Evolutionary conservation across 2,113 vertebrate species (phyloP).

Genomic region (Entelurus aequoreus): DNA sequence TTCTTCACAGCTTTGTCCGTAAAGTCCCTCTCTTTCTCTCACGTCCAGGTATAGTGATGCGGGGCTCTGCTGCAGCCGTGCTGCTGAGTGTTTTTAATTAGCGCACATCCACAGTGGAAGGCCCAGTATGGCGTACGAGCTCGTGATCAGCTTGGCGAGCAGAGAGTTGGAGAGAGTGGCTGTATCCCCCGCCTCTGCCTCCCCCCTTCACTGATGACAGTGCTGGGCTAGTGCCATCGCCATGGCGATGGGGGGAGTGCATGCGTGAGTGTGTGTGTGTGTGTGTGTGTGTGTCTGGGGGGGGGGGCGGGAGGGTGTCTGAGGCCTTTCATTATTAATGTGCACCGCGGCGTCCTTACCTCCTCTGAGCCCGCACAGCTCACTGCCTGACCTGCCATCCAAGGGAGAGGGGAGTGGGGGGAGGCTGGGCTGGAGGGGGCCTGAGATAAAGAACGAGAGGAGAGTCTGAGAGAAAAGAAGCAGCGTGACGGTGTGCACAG

Average conservation of each 20-base stretch:
- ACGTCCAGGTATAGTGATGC: conserved; percentile 55
- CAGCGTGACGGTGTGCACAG: conserved; percentile 20
- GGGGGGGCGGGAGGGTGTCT: conserved; percentile 51
- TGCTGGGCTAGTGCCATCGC: conserved; percentile 77
- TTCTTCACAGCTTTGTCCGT: conserved; percentile 23
- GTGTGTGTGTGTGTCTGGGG: conserved; percentile 27
- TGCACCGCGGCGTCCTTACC: conserved; percentile 76
- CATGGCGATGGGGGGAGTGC: conserved; percentile 70
- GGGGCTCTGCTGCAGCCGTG: conserved; percentile 57
- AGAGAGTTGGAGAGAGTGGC: conserved; percentile 52
- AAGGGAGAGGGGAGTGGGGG: conserved; percentile 50
- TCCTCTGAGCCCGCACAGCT: conserved; percentile 76
- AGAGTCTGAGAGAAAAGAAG: conserved; percentile 50
- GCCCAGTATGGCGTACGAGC: conserved; percentile 64
- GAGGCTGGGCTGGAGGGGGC: conserved; percentile 12
- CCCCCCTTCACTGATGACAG: conserved; percentile 70
- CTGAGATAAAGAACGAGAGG: conserved; percentile 62
- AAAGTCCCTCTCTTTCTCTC: conserved; percentile 12
- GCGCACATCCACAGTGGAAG: conserved; percentile 57
- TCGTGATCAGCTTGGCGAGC: conserved; percentile 67
- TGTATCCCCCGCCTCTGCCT: conserved; percentile 54
- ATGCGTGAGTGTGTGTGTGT: conserved; percentile 22
- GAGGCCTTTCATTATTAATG: conserved; percentile 82
- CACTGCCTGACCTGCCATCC: conserved; percentile 76
- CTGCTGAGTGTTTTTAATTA: conserved; percentile 69